Percentiles rank a stretch among this genome's conserved stretches.
Conservation (phyloP, 2,113 vertebrate species). For the Percina caprodes region DNA sequence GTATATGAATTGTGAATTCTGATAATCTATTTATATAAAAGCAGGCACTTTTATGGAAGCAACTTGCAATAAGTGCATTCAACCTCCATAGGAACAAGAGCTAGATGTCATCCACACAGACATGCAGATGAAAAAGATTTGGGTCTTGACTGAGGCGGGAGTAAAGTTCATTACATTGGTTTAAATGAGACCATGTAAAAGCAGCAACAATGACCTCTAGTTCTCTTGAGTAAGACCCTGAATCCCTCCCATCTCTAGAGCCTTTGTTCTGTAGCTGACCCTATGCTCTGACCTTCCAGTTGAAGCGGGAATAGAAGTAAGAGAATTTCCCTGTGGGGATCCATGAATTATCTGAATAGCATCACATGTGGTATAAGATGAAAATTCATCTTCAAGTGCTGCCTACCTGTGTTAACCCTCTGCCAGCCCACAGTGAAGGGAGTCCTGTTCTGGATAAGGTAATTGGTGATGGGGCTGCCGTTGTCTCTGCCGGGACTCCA, state of each 20-base stretch:
- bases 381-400: conserved; percentile 16
- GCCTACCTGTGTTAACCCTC: conserved; percentile 89
- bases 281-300: conserved; percentile 31
- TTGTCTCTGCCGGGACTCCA: conserved; percentile 92
- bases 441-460: conserved; percentile 90
- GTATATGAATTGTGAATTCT: background rate
- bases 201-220: conserved; percentile 20
- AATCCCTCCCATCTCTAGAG: conserved; percentile 7
- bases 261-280: conserved; percentile 42
- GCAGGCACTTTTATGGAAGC: background rate
- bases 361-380: conserved; percentile 33
- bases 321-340: conserved; percentile 36
- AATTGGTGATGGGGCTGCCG: conserved; percentile 90
- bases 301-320: background rate
- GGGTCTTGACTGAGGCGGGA: conserved; percentile 2
- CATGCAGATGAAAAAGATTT: conserved; percentile 22
- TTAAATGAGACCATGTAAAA: conserved; percentile 46
- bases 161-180: conserved; percentile 29
- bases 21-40: background rate
- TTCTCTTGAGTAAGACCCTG: conserved; percentile 32
- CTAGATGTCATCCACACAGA: background rate
- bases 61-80: background rate
- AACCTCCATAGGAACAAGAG: background rate
- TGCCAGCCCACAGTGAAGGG: conserved; percentile 96
- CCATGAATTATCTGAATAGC: conserved; percentile 39